phyloP scores from a whole-genome alignment of 2,113 vertebrate species.

The Rhinoderma darwinii region DNA sequence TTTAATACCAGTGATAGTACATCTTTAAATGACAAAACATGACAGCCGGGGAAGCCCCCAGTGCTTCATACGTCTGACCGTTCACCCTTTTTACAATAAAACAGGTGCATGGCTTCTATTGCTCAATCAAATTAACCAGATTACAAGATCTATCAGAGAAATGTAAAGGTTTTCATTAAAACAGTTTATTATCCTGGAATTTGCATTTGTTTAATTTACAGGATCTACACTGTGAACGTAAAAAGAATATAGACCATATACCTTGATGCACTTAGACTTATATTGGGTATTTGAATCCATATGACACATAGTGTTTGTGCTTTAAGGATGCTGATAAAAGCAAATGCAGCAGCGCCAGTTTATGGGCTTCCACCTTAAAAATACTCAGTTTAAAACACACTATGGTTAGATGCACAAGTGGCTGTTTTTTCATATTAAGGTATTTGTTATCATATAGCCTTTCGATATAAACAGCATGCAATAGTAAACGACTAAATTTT shows the following conservation, averaged over 20 bases:
- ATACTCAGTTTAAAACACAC: not conserved
- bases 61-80: not conserved
- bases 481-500: not conserved
- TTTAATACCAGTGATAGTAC: not conserved
- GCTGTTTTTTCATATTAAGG: not conserved
- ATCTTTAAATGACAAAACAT: constrained; percentile 36
- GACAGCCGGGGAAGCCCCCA: constrained; percentile 15
- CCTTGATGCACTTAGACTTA: not conserved
- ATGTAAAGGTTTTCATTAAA: not conserved
- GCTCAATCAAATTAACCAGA: not conserved
- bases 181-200: not conserved
- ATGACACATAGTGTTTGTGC: not conserved
- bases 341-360: not conserved
- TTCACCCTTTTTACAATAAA: not conserved
- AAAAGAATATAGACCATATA: not conserved
- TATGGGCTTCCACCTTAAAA: not conserved
- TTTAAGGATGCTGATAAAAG: not conserved
- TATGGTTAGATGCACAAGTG: not conserved
- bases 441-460: not conserved
- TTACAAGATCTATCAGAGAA: not conserved
- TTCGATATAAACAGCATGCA: not conserved
- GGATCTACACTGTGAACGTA: not conserved
- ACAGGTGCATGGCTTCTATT: constrained; percentile 18
- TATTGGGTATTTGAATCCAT: not conserved
- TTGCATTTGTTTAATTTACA: not conserved